Conservation (phyloP, 2,888 invertebrate genomes). For the Coecobrya sp. region DNA sequence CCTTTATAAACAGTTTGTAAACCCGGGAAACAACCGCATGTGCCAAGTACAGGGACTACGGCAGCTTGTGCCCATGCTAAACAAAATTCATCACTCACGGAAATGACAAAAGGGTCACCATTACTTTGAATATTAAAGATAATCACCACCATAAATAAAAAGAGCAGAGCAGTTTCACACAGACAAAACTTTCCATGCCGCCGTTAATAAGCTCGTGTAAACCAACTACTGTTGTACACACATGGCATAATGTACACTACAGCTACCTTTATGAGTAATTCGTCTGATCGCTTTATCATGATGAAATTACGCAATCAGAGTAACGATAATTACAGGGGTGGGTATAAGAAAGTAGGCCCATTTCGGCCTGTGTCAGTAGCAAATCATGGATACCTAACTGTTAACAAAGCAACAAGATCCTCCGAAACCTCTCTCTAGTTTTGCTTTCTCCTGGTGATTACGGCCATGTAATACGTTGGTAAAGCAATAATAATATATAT, state of each 20-base stretch:
- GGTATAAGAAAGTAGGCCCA: neutral
- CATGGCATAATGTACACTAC: neutral
- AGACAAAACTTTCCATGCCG: neutral
- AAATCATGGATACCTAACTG: neutral
- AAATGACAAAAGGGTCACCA: constrained; percentile 29
- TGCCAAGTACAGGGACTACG: neutral
- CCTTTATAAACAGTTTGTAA: neutral
- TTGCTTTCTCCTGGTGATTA: neutral
- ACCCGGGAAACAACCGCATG: neutral
- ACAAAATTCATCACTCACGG: neutral
- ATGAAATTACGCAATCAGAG: constrained; percentile 21
- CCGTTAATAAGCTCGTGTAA: neutral
- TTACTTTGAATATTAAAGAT: constrained; percentile 40
- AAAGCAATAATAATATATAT: neutral
- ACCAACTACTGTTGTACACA: neutral
- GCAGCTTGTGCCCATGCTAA: neutral
- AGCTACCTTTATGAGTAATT: neutral
- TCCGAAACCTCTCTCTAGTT: neutral
- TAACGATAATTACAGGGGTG: constrained; percentile 27
- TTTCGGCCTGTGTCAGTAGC: neutral
- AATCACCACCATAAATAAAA: constrained; percentile 15
- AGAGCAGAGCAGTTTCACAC: neutral
- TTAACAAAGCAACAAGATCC: neutral
- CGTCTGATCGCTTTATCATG: constrained; percentile 2
- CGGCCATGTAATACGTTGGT: neutral